phyloP scores from a whole-genome alignment of 2,797 vertebrate species.

The Leucoraja ocellata region DNA sequence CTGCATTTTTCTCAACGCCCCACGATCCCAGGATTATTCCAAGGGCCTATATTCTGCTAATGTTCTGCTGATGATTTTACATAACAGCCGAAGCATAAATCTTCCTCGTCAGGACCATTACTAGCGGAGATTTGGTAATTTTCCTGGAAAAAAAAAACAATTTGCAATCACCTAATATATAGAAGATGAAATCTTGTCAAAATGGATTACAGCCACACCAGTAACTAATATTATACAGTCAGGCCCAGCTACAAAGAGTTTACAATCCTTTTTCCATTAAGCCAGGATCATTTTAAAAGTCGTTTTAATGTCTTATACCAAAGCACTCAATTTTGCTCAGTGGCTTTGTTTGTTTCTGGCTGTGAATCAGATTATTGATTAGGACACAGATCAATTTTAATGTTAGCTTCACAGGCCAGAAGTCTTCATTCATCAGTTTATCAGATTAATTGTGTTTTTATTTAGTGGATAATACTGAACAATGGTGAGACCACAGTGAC shows the following conservation, averaged over 20 bases:
- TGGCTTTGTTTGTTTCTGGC: neutral
- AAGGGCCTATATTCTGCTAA: neutral
- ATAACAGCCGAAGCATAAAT: neutral
- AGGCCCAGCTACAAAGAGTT: neutral
- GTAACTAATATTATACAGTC: neutral
- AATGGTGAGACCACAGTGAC: slow-evolving; percentile 22
- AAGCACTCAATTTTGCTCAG: neutral
- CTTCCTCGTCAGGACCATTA: neutral
- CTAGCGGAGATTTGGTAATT: too few relatives aligned
- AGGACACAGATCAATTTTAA: neutral
- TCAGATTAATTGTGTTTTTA: neutral
- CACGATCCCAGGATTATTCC: neutral
- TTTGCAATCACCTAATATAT: neutral
- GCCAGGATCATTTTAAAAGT: neutral
- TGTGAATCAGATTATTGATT: neutral
- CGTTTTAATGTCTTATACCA: neutral
- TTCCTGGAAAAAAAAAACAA: too few relatives aligned
- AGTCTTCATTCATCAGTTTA: neutral
- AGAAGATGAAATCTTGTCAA: neutral
- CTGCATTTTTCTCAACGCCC: neutral
- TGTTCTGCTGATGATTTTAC: neutral
- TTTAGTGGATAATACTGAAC: neutral
- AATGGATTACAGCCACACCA: neutral
- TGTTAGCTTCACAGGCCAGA: slow-evolving; percentile 2
- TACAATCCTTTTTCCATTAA: neutral